Evolutionary conservation across 2,797 vertebrate genomes (phyloP), one percentile per base, ranked within the genome.

Genomic region (Darevskia nairensis): DNA sequence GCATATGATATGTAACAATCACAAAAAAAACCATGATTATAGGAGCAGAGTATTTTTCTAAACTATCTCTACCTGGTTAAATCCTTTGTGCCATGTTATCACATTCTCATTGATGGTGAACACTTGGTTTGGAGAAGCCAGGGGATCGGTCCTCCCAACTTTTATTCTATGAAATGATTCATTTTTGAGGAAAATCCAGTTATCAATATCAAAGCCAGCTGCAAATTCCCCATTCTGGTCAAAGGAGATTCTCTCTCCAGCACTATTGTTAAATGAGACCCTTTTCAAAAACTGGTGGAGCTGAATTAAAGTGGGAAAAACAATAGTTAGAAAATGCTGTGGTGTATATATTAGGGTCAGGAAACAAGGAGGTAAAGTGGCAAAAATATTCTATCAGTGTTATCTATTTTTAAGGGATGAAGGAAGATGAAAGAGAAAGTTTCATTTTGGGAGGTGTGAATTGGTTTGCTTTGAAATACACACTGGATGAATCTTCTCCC

Each of bases 201-300:
- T 85, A 21, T 61, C 19, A 21, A 85, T 23, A 64, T 85, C 83
- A 61, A 39, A 64, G 61, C 46, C 72, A 76, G 83, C n/a, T 41
- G 23, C 35, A 64, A 85, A 4, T 19, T 61, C 59, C 21, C 72
- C 83, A 41, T 76, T 76, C 72, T 64, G 83, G 27, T 76, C 35
- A 27, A 85, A 85, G 39, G 55, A 61, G 1, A 85, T 25, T 8
- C 27, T n/a, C 1, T 86, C 84, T 8, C 75, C 84, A 13, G 75
- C 61, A 50, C 29, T 86, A 21, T 86, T 86, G 61, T 86, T 86
- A 78, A 86, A 85, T n/a, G 39, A 66, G 8, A 85, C 4, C 7
- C 19, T 6, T 46, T 74, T 85, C 35, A 85, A 61, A 78, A 78
- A 86, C 10, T 77, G n/a, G 25, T 86, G 41, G 32, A 78, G 29